Conservation (phyloP, 2,113 vertebrate genomes). For the Nycticorax nycticorax region DNA sequence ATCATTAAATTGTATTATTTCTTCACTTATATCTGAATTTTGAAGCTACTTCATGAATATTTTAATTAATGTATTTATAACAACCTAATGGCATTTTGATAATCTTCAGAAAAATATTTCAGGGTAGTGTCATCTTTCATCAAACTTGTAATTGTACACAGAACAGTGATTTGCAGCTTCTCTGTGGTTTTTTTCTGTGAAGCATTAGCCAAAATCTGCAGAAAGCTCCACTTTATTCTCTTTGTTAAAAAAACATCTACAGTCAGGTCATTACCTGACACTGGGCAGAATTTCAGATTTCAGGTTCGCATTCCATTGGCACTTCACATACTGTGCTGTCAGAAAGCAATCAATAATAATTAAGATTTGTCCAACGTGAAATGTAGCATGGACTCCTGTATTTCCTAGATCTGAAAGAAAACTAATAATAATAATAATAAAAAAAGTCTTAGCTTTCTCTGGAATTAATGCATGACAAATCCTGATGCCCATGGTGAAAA, state of each 20-base stretch:
- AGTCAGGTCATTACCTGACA: not conserved
- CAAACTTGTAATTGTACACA: not conserved
- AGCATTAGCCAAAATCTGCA: not conserved
- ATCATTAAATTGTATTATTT: not conserved
- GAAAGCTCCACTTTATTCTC: not conserved
- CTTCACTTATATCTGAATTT: not conserved
- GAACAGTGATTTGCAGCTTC: not conserved
- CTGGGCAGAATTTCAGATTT: slow-evolving; percentile 52
- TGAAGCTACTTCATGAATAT: not conserved
- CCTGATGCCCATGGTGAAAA: not conserved
- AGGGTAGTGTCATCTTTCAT: not conserved
- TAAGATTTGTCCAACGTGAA: slow-evolving; percentile 5
- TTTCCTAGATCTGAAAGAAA: not conserved
- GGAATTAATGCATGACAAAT: not conserved
- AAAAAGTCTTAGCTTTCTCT: not conserved
- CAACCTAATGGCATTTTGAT: not conserved
- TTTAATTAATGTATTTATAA: not conserved
- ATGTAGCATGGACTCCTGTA: not conserved
- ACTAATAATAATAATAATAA: not conserved
- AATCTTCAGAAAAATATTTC: not conserved
- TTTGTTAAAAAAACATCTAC: not conserved
- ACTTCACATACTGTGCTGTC: not conserved
- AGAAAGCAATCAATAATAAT: slow-evolving; percentile 49
- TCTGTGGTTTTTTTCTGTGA: not conserved
- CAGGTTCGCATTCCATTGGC: not conserved